Base-by-base conservation (phyloP, 2,797 vertebrate genomes). In the Xyrichtys novacula region DNA sequence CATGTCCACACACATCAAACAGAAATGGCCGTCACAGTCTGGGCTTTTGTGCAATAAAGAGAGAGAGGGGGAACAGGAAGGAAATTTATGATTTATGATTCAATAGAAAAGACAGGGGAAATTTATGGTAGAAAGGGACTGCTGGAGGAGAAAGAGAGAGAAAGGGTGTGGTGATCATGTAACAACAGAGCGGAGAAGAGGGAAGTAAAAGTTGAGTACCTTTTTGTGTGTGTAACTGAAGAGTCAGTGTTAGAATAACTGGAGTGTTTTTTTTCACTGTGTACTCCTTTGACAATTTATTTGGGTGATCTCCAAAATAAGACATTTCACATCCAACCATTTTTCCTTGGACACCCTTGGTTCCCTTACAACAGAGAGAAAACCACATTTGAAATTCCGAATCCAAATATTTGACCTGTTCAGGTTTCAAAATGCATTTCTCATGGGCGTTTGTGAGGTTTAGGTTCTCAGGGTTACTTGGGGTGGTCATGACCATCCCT, bases 41-140 rank as follows among this genome's bases (percentile, higher is more conserved):
- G 64, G 47, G 29, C 81, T 78, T 74, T 84, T 85, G 86, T 89
- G 80, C 68, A 77, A 82, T 78, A 66, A 76, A 74, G 64, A 34
- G 46, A 22, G 52, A 2, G 67, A 56, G 56, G 28, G 68, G 48
- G 47, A 20, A 36, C 56, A 77, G 85, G 83, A 83, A 83, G 80
- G 42, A 46, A 64, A 70, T 65, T 44, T 82, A 66, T 84, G 84
- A 88, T 88, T 86, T 81, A 89, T 79, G 74, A 80, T 77, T 78
- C 25, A 76, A 78, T 54, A 67, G 79, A 46, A 71, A 65, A 75
- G 69, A 78, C 19, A 34, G 49, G 57, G 38, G 52, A 66, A 64
- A 74, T 79, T 60, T 84, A 80, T 65, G 34, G 44, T 61, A 42
- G 40, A 43, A 31, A 11, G 57, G 70, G 54, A 23, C 25, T 25